Evolutionary conservation across 2,888 invertebrate species (phyloP), one percentile per base, ranked within the genome.

Genomic region (Campoplex nolae): DNA sequence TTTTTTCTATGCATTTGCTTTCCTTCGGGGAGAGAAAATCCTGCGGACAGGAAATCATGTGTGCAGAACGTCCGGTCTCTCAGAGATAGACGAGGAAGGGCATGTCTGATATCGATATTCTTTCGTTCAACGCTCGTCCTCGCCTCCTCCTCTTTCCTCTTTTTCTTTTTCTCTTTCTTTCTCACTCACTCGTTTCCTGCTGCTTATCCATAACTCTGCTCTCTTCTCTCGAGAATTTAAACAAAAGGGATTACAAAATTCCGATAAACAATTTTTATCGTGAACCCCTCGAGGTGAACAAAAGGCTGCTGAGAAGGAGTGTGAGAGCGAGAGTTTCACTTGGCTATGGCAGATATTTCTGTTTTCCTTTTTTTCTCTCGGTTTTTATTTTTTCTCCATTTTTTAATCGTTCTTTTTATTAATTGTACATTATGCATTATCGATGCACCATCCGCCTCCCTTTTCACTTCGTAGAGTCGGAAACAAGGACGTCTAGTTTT

Each of bases 101-200:
- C 58, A 84, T 81, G 86, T 87, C 84, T 84, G 86, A 87, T 87
- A 87, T 87, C 86, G 86, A 87, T 87, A 87, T 87, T 84, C 84
- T 70, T 81, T 84, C 84, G 84, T 81, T 75, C 48, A 81, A 74
- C 73, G 81, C 45, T 85, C 76, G 51, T 73, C 73, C 32, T 67
- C 81, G 42, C 32, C 62, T 73, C 35, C 45, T 58, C 23, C 48
- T 48, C 45, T 74, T 28, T 56, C 54, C 65, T 35, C 8, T 35
- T 23, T 23, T 23, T 23, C 23, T 23, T 23, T 23, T 23, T 23
- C 23, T 23, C 23, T 23, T 23, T 23, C 23, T 23, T 0, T 18
- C 38, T 51, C 58, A n/a, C 73, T 2, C 23, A 13, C 42, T 58
- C 42, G 3, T 38, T n/a, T 71, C 35, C 48, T 28, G 58, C 7